Base-by-base conservation (phyloP, 2,888 invertebrate species). In the Clusia tigrina region DNA sequence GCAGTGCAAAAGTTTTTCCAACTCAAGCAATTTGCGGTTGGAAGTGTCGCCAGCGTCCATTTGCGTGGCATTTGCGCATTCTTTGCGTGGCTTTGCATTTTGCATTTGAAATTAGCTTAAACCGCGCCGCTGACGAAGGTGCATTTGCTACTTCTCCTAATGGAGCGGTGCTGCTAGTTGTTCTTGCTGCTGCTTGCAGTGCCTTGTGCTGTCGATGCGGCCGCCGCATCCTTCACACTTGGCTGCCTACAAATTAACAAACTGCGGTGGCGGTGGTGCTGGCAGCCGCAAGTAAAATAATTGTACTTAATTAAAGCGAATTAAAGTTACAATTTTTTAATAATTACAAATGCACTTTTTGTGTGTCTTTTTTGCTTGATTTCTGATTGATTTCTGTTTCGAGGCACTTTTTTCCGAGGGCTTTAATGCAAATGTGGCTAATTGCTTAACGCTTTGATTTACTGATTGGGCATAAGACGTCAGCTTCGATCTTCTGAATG, bases 191-290 rank as follows among this genome's bases (percentile, higher is more conserved):
- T 32, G 17, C 37, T 17, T 18, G 20, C 42, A 17, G 22, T 20
- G 20, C 25, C 18, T 12, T 18, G 55, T 20, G 48, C 42, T 22
- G 73, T 71, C n/a, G n/a, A n/a, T 58, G 66, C 58, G 60, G 57
- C 62, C 66, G 66, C 73, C 63, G 73, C 74, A 81, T 79, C 81
- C 81, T 81, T 81, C 81, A 81, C 82, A 82, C 76, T 79, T 80
- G 74, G 77, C 63, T 82, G 81, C 73, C 67, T 75, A 65, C 77
- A 79, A 78, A 78, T 79, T 78, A 70, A 71, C 71, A 74, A 74
- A 71, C 70, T 66, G 58, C 56, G 54, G 9, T 42, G 6, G 12
- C n/a, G 42, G 42, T n/a, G 9, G n/a, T 42, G 42, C 42, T 42
- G 42, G 42, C 46, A 38, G 74, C 69, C 70, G 68, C 69, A 69